Evolutionary conservation across 2,888 invertebrate species (phyloP), one percentile per base, ranked within the genome.

Genomic region (Aromia moschata): DNA sequence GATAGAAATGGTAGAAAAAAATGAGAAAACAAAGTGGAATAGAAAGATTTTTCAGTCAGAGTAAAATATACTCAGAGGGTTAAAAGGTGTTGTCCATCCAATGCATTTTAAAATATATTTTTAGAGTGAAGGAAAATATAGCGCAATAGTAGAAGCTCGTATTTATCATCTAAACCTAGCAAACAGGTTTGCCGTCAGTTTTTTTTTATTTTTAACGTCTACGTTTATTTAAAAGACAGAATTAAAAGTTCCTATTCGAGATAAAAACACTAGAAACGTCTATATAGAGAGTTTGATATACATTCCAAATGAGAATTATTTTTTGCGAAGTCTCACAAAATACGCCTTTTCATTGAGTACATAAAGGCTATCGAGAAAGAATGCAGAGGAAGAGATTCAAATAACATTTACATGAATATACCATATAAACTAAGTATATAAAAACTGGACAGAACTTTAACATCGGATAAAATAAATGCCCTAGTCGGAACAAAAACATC

Each of bases 361-460:
- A 25, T 3, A 25, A 25, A 3, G 25, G 25, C 7, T 3, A n/a
- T n/a, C n/a, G n/a, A n/a, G 7, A 25, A 25, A 7, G 7, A 25
- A 25, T 25, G 7, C 7, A 25, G 7, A 25, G 25, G 7, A 25
- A 25, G 3, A 7, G 18, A 18, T 5, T 16, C 49, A 38, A 18
- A 49, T 49, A 14, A 49, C 37, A 49, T 49, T 38, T 49, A 49
- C 49, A 49, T 38, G 25, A 49, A 25, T 25, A 49, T 49, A 25
- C 49, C 49, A 30, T 40, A 49, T 25, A 38, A 25, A 18, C 49
- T 30, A 25, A 16, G 12, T n/a, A n/a, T n/a, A n/a, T 25, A 25
- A 49, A 40, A 49, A 38, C 10, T 49, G 25, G 11, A 25, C 38
- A 16, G 38, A 25, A 38, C n/a, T 16, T 15, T 25, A 10, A 4